A percentile compares a stretch with the other conserved stretches of the same genome.
Evolutionary conservation across 2,888 invertebrate species (phyloP).

Genomic region (Andrena haemorrhoa): DNA sequence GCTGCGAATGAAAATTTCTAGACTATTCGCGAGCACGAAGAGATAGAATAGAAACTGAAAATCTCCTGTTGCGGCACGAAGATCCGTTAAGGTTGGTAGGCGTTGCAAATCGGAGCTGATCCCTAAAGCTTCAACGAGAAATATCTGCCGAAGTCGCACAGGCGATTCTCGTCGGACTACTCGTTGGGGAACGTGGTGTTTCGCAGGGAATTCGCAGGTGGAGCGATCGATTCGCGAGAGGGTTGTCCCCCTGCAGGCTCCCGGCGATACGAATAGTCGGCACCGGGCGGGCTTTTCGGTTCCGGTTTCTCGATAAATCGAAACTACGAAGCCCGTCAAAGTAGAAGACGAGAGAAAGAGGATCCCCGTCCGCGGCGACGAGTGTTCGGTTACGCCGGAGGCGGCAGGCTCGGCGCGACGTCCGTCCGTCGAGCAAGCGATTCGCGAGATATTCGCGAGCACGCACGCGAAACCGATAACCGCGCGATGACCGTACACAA

Average conservation of each 20-base stretch:
- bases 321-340: constrained; percentile 79
- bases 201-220: constrained; percentile 27
- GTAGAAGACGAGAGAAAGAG: constrained; percentile 82
- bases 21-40: too few relatives aligned
- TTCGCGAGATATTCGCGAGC: constrained; percentile 64
- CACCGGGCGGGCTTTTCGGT: constrained; percentile 77
- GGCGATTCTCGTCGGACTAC: neutral
- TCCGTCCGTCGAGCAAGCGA: constrained; percentile 55
- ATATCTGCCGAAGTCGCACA: neutral
- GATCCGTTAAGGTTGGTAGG: neutral
- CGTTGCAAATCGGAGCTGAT: neutral
- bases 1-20: too few relatives aligned
- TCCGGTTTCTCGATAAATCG: constrained; percentile 85
- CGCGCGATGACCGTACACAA: constrained; percentile 83
- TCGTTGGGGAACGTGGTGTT: neutral
- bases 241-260: constrained; percentile 24
- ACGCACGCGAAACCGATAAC: constrained; percentile 79
- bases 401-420: constrained; percentile 38
- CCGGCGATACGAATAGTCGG: constrained; percentile 63
- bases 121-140: too few relatives aligned
- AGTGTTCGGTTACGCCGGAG: constrained; percentile 73
- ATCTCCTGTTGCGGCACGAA: neutral
- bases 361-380: constrained; percentile 74
- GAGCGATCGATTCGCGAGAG: constrained; percentile 34
- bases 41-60: neutral